Base-by-base conservation (phyloP, 2,888 invertebrate species). In the Drosophila ustulata region DNA sequence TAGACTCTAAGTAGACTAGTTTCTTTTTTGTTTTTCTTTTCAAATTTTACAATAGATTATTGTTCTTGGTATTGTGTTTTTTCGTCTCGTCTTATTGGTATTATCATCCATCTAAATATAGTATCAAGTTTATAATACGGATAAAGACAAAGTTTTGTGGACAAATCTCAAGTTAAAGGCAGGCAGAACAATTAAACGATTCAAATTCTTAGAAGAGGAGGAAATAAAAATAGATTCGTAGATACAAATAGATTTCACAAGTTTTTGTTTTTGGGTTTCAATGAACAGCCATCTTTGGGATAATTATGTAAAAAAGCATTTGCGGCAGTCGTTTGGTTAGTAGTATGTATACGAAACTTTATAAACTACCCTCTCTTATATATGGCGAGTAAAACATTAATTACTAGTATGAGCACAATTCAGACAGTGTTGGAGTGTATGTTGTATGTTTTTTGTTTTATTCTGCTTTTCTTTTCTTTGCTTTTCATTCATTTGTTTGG, bases 1-100 rank as follows among this genome's bases (percentile, higher is more conserved):
- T 41, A 41, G 71, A 78, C 51, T 73, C 81, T 85, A 84, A 80
- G 71, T 85, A 88, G 86, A 82, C 83, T 88, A 88, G 80, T 56
- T 75, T 49, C 70, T 71, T 47, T 34, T 34, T 34, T 9, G 9
- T 34, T 34, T 9, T 34, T 34, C 11, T 34, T 34, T 11, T 34
- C 46, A 77, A 80, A 86, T 69, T 81, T 80, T 81, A 86, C 86
- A 86, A 86, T 88, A 86, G 85, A 86, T 86, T 86, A 86, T 86
- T 86, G 85, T 86, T 86, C 88, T 86, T 83, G 71, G 83, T 84
- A 83, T 84, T 82, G 75, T 41, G 39, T 41, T 18, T 81, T 79
- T 64, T 5, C 18, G 18, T 28, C 23, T 43, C 26, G 25, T 73
- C 51, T 79, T 75, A 69, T 66, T 67, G 61, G 72, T 68, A 65